A percentile compares a stretch with the other conserved stretches of the same genome.
phyloP scores from a whole-genome alignment of 2,797 vertebrate genomes.

The Rhincodon typus region DNA sequence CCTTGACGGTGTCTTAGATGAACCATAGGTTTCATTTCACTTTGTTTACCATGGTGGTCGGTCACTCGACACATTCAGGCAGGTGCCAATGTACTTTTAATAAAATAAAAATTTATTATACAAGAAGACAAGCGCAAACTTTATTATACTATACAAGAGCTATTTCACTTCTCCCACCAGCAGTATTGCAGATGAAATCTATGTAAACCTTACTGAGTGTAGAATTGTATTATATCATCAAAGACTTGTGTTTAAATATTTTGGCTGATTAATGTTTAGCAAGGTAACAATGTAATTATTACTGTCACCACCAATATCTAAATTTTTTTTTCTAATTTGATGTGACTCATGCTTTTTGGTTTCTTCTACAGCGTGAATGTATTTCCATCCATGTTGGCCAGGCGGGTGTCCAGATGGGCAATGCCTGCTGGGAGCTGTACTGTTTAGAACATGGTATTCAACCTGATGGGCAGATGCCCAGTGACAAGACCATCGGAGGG shows the following conservation, averaged over 20 bases:
- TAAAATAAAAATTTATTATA: too few relatives aligned
- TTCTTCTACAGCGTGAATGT: constrained; percentile 27
- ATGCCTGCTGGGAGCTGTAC: constrained; percentile 38
- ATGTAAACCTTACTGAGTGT: neutral
- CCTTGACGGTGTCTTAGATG: too few relatives aligned
- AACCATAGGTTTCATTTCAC: too few relatives aligned
- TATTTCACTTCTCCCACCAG: neutral
- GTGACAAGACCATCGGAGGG: constrained; percentile 38
- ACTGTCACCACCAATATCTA: neutral
- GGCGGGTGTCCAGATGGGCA: constrained; percentile 39
- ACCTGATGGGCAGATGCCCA: constrained; percentile 38
- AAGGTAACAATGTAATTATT: neutral
- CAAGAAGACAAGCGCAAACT: too few relatives aligned
- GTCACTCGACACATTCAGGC: too few relatives aligned
- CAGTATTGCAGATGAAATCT: neutral
- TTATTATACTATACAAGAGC: too few relatives aligned
- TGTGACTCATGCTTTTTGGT: neutral
- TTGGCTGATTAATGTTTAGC: neutral
- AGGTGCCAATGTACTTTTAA: too few relatives aligned
- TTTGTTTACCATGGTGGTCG: too few relatives aligned
- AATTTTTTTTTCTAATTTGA: neutral
- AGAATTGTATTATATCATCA: neutral
- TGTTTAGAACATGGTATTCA: constrained; percentile 36
- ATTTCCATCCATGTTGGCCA: constrained; percentile 39
- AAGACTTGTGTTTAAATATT: neutral